Conservation (phyloP, 2,888 invertebrate genomes). For the Bombyx huttoni region DNA sequence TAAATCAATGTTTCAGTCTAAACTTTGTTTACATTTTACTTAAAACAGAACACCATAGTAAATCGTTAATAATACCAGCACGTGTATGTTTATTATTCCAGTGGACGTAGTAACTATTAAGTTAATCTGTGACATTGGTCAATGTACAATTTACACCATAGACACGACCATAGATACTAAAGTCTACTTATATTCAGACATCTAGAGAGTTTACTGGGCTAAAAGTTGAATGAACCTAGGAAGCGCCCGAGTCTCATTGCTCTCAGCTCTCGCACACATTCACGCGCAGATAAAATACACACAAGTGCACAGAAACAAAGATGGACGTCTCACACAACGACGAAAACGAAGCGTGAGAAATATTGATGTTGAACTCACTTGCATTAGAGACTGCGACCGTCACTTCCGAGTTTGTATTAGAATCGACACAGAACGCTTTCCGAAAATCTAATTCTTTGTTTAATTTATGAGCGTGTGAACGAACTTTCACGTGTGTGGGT, state of each 20-base stretch:
- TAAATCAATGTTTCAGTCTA: too few relatives aligned
- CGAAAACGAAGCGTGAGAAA: slow-evolving; percentile 62
- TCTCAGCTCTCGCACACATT: slow-evolving; percentile 55
- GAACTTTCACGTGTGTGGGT: slow-evolving; percentile 24
- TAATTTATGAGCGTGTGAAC: slow-evolving; percentile 27
- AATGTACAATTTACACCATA: slow-evolving; percentile 17
- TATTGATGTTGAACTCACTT: slow-evolving; percentile 62
- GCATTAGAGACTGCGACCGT: slow-evolving; percentile 53
- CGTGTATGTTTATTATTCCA: not conserved
- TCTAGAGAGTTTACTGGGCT: slow-evolving; percentile 69
- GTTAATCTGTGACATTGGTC: slow-evolving; percentile 13
- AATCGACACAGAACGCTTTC: slow-evolving; percentile 29
- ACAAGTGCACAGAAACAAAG: slow-evolving; percentile 34
- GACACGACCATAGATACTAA: slow-evolving; percentile 13
- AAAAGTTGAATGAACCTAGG: slow-evolving; percentile 71
- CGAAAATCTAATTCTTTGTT: slow-evolving; percentile 27
- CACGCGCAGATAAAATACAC: slow-evolving; percentile 21
- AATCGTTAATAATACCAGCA: slow-evolving; percentile 1
- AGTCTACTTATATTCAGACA: slow-evolving; percentile 28
- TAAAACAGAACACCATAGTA: slow-evolving; percentile 1
- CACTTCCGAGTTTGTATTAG: slow-evolving; percentile 58
- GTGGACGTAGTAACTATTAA: too few relatives aligned
- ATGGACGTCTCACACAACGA: slow-evolving; percentile 45
- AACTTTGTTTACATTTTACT: too few relatives aligned
- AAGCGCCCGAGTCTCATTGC: slow-evolving; percentile 52